Percentiles rank a stretch among this genome's conserved stretches.
Conservation (phyloP, 2,888 invertebrate species). For the Pollenia angustigena region DNA sequence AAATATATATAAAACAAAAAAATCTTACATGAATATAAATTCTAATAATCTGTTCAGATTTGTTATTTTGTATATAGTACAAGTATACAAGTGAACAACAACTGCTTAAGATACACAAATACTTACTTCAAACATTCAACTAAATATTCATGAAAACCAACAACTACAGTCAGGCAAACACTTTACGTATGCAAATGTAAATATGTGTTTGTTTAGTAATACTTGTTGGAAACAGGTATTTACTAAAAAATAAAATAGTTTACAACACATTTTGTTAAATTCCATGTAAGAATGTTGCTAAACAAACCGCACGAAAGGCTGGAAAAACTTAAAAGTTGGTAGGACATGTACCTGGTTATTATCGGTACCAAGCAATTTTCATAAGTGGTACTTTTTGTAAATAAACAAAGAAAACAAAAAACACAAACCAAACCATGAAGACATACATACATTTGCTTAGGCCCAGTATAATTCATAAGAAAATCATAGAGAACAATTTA, state of each 20-base stretch:
- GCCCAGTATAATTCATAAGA: not conserved
- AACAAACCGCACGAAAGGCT: conserved; percentile 19
- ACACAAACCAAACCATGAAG: conserved; percentile 20
- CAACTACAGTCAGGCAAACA: conserved; percentile 5
- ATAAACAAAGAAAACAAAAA: not conserved
- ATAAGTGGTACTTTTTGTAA: conserved; percentile 65
- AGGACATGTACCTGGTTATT: conserved; percentile 50
- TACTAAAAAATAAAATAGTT: conserved; percentile 52
- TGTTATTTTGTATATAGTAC: conserved; percentile 6
- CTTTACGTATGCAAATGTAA: not conserved
- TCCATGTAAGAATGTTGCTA: conserved; percentile 50
- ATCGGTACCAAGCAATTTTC: conserved; percentile 70
- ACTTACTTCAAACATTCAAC: conserved; percentile 8
- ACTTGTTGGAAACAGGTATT: conserved; percentile 55
- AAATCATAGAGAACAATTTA: conserved; percentile 14
- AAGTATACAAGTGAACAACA: conserved; percentile 33
- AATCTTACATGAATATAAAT: conserved; percentile 37
- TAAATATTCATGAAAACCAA: conserved; percentile 19
- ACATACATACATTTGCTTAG: conserved; percentile 17
- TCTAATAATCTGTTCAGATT: conserved; percentile 58
- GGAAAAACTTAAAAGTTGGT: not conserved
- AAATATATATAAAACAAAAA: conserved; percentile 7
- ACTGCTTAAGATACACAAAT: conserved; percentile 23
- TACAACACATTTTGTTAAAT: conserved; percentile 61
- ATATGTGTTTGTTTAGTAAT: not conserved